Evolutionary conservation across 2,888 invertebrate species (phyloP), one percentile per base, ranked within the genome.

Genomic region (Timema cristinae): DNA sequence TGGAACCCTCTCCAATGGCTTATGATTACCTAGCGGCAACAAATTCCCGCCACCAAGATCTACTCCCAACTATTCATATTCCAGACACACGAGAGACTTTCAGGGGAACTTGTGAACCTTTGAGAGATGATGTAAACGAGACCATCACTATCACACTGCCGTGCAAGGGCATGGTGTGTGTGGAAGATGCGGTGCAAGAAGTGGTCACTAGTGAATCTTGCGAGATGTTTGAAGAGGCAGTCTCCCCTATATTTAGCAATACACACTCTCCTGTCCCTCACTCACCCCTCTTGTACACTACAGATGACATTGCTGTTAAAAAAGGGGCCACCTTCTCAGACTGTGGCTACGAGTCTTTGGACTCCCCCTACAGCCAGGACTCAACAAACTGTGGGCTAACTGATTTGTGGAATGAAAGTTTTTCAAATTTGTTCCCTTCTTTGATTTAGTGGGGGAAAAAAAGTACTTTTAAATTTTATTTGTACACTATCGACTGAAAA

Each of bases 361-460:
- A 85, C 74, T 90, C 90, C 0, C 89, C 89, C 2, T 75, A 76
- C 67, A 78, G 79, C 76, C 73, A 75, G 50, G 66, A 63, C 47
- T 75, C 75, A 10, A 52, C 69, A 16, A 83, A 84, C 81, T 83
- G 84, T 79, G 80, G 85, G 75, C 83, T 89, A 79, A 80, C 81
- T 6, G 90, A 91, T 79, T 85, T 89, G 78, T 92, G 91, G 91
- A 89, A 90, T 79, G 89, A 89, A 79, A 89, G 89, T 77, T 89
- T 92, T 78, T 89, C 90, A 74, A 92, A 92, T 82, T 82, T 93
- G 77, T 93, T 93, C 82, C 92, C 93, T 54, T 88, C 87, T 74
- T 83, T 93, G 79, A 86, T 89, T 70, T 92, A 85, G 32, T 32
- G 4, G 32, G 4, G 4, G 32, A 32, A 32, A 32, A 32, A 32